Evolutionary conservation across 2,113 vertebrate species (phyloP), one percentile per base, ranked within the genome.

Genomic region (Blennius ocellaris): DNA sequence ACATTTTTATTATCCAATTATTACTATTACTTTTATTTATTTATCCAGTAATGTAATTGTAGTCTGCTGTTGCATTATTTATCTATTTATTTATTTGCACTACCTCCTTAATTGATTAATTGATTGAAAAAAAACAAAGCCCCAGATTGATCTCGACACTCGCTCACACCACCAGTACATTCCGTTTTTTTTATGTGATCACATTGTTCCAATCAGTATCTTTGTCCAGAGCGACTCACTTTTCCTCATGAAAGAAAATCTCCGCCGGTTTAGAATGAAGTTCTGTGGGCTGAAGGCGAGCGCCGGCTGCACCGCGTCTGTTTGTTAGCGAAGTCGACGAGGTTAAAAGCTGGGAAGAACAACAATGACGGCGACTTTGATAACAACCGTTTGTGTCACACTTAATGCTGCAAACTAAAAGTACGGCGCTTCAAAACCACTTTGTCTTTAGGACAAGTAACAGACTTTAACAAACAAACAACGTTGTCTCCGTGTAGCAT

Each of bases 291-390:
- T 47, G 45, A 8, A 61, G 36, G 6, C 5, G 14, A 51, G 58
- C 43, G 7, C 2, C 21, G 21, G 21, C 21, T 30, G 21, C 21
- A 12, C 21, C 14, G 5, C 30, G 38, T 9, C 9, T 47, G 21
- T 60, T 50, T 44, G 9, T 5, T 5, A 3, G 11, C 21, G 21
- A 69, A 16, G 48, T 30, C 11, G 10, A 14, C 38, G 10, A 52
- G 50, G 51, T 62, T 45, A 79, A 56, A 60, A 43, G 30, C 9
- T 15, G 5, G 12, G 44, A 12, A 69, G 15, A 30, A 10, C 30
- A 53, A 47, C 21, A 56, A 14, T 39, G 11, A 21, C 4, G 7
- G 6, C 5, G 0, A 17, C 45, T 38, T 3, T 48, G 51, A 40
- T 7, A 12, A 6, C 14, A 49, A 41, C 8, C 12, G 11, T 11